A percentile compares a stretch with the other conserved stretches of the same genome.
These are phyloP conservation scores for Lepilemur ruficaudatus DNA, from an alignment of 2,797 vertebrate species.

Conservation along the genomic window DNA sequence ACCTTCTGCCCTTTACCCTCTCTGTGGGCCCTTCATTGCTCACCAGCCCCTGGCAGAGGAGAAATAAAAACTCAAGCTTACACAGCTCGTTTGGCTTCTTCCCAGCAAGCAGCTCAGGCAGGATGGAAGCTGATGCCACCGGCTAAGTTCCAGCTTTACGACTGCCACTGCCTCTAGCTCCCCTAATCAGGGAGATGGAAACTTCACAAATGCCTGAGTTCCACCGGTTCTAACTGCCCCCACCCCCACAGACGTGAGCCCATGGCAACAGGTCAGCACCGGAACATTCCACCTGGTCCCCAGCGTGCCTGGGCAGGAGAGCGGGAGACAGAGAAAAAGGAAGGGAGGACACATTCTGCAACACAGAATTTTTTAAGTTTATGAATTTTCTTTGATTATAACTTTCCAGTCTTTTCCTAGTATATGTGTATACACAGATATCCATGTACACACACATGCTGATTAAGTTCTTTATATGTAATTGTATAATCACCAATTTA, in stretches of 20 bases:
- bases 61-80: background rate
- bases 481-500: background rate
- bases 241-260: background rate
- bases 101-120: background rate
- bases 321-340: background rate
- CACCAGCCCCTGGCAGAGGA: background rate
- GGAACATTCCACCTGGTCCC: background rate
- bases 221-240: background rate
- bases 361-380: background rate
- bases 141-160: background rate
- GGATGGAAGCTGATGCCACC: background rate
- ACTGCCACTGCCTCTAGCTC: background rate
- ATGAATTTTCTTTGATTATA: background rate
- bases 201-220: constrained; percentile 56
- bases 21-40: background rate
- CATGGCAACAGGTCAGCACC: background rate
- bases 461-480: background rate
- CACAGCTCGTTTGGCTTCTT: background rate
- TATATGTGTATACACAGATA: rapidly evolving
- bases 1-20: background rate
- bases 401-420: background rate
- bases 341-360: background rate
- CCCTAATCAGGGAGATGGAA: background rate
- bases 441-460: background rate
- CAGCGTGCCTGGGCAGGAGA: background rate